phyloP scores from a whole-genome alignment of 2,113 vertebrate genomes.

The Onychostruthus taczanowskii region DNA sequence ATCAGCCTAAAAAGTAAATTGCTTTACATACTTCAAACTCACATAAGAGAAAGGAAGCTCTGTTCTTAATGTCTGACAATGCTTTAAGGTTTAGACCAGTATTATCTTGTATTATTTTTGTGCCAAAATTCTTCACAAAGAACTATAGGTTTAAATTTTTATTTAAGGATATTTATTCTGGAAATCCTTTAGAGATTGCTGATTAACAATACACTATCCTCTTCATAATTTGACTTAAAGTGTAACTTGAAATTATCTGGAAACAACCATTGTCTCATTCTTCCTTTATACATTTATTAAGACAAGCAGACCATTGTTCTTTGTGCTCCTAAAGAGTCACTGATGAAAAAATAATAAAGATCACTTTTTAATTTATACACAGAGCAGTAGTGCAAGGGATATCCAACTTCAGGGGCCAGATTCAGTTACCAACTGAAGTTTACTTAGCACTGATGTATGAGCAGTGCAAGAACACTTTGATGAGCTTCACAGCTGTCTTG shows the following conservation, averaged over 20 bases:
- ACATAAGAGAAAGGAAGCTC: neutral
- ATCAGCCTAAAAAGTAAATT: neutral
- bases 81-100: neutral
- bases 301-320: slow-evolving; percentile 15
- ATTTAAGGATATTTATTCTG: slow-evolving; percentile 2
- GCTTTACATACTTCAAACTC: neutral
- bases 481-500: slow-evolving; percentile 57
- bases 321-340: slow-evolving; percentile 4
- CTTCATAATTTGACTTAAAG: slow-evolving; percentile 10
- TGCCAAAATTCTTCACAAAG: neutral
- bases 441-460: slow-evolving; percentile 46
- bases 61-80: neutral
- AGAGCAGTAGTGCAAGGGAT: neutral
- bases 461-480: slow-evolving; percentile 10
- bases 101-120: neutral
- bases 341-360: slow-evolving; percentile 54
- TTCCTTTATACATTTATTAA: neutral
- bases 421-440: slow-evolving; percentile 54
- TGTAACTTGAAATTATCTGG: slow-evolving; percentile 13
- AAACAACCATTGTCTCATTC: neutral
- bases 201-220: slow-evolving; percentile 3
- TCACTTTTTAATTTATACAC: slow-evolving; percentile 38
- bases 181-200: neutral
- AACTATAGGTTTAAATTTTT: neutral
- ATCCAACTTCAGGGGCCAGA: slow-evolving; percentile 37